A percentile compares a stretch with the other conserved stretches of the same genome.
These are phyloP conservation scores for Invenusta paracnida DNA, from an alignment of 2,888 invertebrate genomes.

Conservation along the genomic window DNA sequence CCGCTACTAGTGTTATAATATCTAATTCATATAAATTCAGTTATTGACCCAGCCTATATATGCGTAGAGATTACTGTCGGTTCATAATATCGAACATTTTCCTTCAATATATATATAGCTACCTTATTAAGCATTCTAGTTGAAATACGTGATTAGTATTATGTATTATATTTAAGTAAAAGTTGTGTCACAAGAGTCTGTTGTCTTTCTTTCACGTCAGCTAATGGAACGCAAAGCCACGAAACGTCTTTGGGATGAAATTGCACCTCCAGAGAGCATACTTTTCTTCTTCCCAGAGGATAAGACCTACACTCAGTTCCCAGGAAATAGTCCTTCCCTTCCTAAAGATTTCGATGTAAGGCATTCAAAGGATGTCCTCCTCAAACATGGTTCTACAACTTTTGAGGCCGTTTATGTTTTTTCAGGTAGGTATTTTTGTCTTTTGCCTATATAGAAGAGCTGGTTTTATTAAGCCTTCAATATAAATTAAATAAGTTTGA, in stretches of 20 bases:
- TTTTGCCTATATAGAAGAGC: background rate
- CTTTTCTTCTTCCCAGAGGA: background rate
- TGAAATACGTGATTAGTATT: too few relatives aligned
- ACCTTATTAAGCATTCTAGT: too few relatives aligned
- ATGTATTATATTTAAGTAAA: background rate
- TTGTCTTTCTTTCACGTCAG: background rate
- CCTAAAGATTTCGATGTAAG: background rate
- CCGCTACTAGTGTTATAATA: too few relatives aligned
- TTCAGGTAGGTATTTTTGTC: constrained; percentile 1
- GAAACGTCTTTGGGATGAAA: constrained; percentile 9
- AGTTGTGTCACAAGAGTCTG: background rate
- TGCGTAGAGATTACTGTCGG: too few relatives aligned
- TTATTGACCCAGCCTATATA: too few relatives aligned
- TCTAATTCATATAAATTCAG: too few relatives aligned
- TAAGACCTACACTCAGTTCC: background rate
- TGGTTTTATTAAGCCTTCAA: too few relatives aligned
- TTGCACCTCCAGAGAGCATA: background rate
- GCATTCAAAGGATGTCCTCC: background rate
- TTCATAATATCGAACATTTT: too few relatives aligned
- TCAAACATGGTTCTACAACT: background rate
- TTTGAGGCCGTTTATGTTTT: constrained; percentile 18
- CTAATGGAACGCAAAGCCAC: constrained; percentile 21
- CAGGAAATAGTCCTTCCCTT: constrained; percentile 15
- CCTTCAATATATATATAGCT: too few relatives aligned
- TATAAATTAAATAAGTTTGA: too few relatives aligned